Conservation (phyloP, 2,888 invertebrate species). For the Agrochola litura region DNA sequence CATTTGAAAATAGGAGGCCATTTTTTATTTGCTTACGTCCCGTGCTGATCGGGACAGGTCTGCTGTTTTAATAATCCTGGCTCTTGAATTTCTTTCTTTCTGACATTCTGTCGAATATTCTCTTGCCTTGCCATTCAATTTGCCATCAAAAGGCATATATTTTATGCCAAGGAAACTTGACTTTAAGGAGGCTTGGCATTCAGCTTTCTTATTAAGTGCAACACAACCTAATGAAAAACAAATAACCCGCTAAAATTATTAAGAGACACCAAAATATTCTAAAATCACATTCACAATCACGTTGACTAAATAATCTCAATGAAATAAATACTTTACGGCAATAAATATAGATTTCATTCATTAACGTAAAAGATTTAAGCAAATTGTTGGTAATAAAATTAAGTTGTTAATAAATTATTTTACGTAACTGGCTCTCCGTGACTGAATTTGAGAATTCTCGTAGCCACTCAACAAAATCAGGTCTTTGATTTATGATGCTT, state of each 20-base stretch:
- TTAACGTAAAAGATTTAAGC: slow-evolving; percentile 54
- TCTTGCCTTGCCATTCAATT: no score
- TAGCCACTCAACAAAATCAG: slow-evolving; percentile 52
- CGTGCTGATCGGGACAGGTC: background rate
- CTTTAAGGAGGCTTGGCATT: background rate
- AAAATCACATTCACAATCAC: background rate
- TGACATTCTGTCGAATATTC: background rate
- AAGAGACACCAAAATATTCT: background rate
- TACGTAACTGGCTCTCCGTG: slow-evolving; percentile 39
- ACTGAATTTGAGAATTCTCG: slow-evolving; percentile 44
- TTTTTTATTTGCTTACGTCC: background rate
- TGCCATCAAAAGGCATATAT: background rate
- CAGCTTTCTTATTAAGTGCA: background rate
- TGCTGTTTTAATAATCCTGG: background rate
- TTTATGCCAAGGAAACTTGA: background rate
- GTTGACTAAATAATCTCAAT: slow-evolving; percentile 9
- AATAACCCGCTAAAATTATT: background rate
- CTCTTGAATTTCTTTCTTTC: background rate
- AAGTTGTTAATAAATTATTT: slow-evolving; percentile 60
- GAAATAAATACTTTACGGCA: slow-evolving; percentile 21
- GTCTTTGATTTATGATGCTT: slow-evolving; percentile 51
- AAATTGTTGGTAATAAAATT: slow-evolving; percentile 46
- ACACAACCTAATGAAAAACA: background rate
- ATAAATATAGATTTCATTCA: slow-evolving; percentile 53
- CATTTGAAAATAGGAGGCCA: background rate